Conservation (phyloP, 1,140 invertebrate genomes). For the Theocolax elegans region DNA sequence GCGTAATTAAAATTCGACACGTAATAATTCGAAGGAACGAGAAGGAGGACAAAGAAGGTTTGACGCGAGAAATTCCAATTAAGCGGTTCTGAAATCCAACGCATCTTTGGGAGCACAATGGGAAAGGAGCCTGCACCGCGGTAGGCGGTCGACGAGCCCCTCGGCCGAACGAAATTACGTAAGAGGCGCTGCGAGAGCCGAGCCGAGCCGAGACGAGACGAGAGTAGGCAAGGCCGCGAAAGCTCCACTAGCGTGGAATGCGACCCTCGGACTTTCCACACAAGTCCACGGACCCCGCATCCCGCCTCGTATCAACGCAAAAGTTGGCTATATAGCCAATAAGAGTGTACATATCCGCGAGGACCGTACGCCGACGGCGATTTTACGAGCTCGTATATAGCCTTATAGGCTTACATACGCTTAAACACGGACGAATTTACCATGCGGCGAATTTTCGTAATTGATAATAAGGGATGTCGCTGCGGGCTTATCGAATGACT, state of each 20-base stretch:
- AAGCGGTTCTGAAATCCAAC: background rate
- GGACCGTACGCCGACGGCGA: too few relatives aligned
- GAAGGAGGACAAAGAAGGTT: too few relatives aligned
- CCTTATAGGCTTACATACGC: too few relatives aligned
- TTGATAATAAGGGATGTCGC: slow-evolving; percentile 8
- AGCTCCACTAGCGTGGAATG: slow-evolving; percentile 17
- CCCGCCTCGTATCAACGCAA: too few relatives aligned
- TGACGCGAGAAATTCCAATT: slow-evolving; percentile 29
- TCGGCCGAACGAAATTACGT: background rate
- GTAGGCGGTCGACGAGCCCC: too few relatives aligned
- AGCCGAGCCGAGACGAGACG: background rate
- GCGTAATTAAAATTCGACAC: slow-evolving; percentile 17
- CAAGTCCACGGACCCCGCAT: too few relatives aligned
- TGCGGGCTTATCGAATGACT: background rate
- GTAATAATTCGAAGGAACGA: slow-evolving; percentile 8
- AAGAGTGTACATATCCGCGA: too few relatives aligned
- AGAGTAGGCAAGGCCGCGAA: too few relatives aligned
- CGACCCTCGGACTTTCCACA: too few relatives aligned
- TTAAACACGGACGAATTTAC: background rate
- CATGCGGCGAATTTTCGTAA: background rate
- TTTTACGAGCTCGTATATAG: too few relatives aligned
- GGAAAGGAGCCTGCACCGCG: too few relatives aligned
- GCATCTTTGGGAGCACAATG: background rate
- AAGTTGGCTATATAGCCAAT: too few relatives aligned
- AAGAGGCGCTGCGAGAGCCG: background rate